Conservation (phyloP, 2,113 vertebrate genomes). For the Oryzias melastigma region DNA sequence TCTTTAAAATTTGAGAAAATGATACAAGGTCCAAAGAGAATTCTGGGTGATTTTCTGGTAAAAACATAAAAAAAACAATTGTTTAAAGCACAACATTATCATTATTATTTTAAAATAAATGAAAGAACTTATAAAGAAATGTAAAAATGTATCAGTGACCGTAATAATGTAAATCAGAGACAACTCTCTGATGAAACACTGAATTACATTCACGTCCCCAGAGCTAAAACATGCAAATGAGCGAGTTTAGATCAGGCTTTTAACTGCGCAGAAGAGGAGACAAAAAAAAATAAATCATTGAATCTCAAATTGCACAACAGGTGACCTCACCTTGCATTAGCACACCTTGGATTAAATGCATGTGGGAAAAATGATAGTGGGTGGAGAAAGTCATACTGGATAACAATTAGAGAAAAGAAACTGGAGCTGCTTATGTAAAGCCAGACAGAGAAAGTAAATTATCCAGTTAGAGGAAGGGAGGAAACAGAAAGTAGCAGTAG, state of each 20-base stretch:
- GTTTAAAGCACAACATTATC: too few species aligned
- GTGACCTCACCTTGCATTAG: conserved; percentile 24
- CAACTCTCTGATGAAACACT: conserved; percentile 47
- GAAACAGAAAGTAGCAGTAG: conserved; percentile 18
- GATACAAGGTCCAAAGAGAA: too few species aligned
- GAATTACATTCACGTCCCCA: conserved; percentile 36
- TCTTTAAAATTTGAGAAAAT: too few species aligned
- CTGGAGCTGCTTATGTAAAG: conserved; percentile 17
- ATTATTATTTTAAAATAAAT: too few species aligned
- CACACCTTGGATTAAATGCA: conserved; percentile 1
- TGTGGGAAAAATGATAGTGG: conserved; percentile 42
- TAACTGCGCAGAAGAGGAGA: conserved; percentile 13
- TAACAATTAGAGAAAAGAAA: conserved; percentile 44
- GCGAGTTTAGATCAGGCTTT: conserved; percentile 24
- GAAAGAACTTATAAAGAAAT: neutral
- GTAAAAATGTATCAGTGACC: conserved; percentile 14
- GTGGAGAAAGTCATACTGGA: conserved; percentile 41
- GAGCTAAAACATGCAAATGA: conserved; percentile 25
- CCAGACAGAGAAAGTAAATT: conserved; percentile 50
- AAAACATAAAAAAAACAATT: too few species aligned
- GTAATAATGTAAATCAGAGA: conserved; percentile 46
- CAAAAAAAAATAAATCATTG: conserved; percentile 2
- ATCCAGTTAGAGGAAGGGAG: conserved; percentile 18
- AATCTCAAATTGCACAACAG: conserved; percentile 22
- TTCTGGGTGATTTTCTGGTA: too few species aligned